These are phyloP conservation scores for Siphamia tubifer DNA, from an alignment of 2,113 vertebrate genomes.

Conservation along the genomic window DNA sequence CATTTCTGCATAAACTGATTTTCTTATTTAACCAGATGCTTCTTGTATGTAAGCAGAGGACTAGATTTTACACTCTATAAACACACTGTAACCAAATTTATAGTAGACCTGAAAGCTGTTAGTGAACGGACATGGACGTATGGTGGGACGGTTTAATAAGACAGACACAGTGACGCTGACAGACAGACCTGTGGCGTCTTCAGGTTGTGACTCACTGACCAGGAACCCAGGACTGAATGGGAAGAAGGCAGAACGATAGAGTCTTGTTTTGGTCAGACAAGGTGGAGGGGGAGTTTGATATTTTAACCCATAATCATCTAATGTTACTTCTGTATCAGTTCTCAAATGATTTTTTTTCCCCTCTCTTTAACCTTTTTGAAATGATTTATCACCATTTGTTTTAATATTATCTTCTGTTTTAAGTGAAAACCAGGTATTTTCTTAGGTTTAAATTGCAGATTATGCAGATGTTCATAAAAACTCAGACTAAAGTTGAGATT, in stretches of 20 bases:
- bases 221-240: conserved; percentile 55
- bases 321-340: too few relatives aligned
- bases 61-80: neutral
- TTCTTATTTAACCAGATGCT: neutral
- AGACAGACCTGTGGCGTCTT: conserved; percentile 62
- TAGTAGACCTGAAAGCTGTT: neutral
- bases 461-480: too few relatives aligned
- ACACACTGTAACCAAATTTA: neutral
- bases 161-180: conserved; percentile 65
- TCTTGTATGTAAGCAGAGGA: too few relatives aligned
- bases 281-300: neutral
- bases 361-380: too few relatives aligned
- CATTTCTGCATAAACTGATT: neutral
- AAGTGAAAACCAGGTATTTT: too few relatives aligned
- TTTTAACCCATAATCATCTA: too few relatives aligned
- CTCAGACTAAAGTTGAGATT: too few relatives aligned
- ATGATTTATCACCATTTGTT: too few relatives aligned
- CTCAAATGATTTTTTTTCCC: too few relatives aligned
- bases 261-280: conserved; percentile 40
- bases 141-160: conserved; percentile 51
- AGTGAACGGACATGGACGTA: conserved; percentile 17
- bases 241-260: conserved; percentile 43
- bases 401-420: too few relatives aligned
- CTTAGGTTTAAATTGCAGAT: too few relatives aligned
- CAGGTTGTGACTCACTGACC: conserved; percentile 66